Evolutionary conservation across 2,113 vertebrate species (phyloP).

Genomic region (Addax nasomaculatus): DNA sequence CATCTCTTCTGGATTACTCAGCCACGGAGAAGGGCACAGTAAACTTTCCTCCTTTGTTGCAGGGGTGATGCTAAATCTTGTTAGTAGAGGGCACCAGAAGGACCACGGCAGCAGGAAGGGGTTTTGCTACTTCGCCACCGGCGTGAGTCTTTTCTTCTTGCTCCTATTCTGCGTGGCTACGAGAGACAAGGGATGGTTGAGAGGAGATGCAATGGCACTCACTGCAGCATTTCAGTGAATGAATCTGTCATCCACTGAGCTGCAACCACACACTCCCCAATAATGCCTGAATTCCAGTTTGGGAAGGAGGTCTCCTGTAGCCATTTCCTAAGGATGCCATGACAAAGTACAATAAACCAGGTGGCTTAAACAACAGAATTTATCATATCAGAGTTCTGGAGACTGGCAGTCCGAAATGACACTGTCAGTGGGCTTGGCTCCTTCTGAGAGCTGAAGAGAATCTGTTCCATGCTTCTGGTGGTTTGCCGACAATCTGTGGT

Average conservation of each 20-base stretch:
- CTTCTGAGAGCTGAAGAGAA: background rate
- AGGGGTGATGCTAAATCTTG: no score
- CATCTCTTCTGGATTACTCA: background rate
- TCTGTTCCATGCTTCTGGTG: background rate
- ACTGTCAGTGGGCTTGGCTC: background rate
- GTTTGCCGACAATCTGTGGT: background rate
- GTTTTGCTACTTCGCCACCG: fast-evolving
- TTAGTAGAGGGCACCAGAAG: background rate
- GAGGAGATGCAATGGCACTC: background rate
- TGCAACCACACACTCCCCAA: background rate
- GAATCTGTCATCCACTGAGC: background rate
- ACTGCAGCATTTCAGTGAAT: background rate
- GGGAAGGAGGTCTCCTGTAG: background rate
- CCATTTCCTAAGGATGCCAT: background rate
- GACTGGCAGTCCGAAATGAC: background rate
- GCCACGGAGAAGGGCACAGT: fast-evolving
- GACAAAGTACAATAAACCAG: background rate
- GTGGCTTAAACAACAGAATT: background rate
- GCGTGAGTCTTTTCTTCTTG: background rate
- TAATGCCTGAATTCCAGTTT: background rate
- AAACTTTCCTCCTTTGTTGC: background rate
- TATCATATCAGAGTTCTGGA: background rate
- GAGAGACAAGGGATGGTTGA: fast-evolving
- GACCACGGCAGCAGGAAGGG: background rate
- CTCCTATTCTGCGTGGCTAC: background rate